phyloP scores from a whole-genome alignment of 2,888 invertebrate genomes.

The Himalopsyche tibetana region DNA sequence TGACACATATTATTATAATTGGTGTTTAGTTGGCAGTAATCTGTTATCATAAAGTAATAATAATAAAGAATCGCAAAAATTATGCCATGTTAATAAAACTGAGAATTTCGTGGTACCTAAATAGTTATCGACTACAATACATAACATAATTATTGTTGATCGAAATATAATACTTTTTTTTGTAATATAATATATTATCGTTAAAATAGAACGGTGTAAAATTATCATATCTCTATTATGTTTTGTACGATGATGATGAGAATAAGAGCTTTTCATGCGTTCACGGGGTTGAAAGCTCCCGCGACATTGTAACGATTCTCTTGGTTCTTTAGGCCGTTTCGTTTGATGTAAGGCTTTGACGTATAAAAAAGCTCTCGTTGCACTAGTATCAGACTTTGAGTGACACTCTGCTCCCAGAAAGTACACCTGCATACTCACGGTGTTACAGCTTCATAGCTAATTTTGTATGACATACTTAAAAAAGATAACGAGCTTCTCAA shows the following conservation, averaged over 20 bases:
- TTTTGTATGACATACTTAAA: slow-evolving; percentile 16
- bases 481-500: slow-evolving; percentile 17
- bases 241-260: neutral
- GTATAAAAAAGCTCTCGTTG: slow-evolving; percentile 37
- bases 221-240: neutral
- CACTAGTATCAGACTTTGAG: slow-evolving; percentile 31
- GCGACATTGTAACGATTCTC: slow-evolving; percentile 32
- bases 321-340: slow-evolving; percentile 8
- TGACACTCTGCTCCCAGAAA: slow-evolving; percentile 30
- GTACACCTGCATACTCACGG: neutral
- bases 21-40: too few relatives aligned
- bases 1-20: too few relatives aligned
- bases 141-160: too few relatives aligned
- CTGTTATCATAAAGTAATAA: too few relatives aligned
- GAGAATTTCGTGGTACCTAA: too few relatives aligned
- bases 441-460: slow-evolving; percentile 27
- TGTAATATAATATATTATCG: too few relatives aligned
- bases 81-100: too few relatives aligned
- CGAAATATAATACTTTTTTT: too few relatives aligned
- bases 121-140: too few relatives aligned
- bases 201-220: too few relatives aligned
- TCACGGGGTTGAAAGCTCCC: neutral
- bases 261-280: neutral
- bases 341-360: slow-evolving; percentile 42
- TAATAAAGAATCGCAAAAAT: too few relatives aligned